These are phyloP conservation scores for Paramuricea clavata DNA, from an alignment of 92 coral and sea anemone genomes.

Conservation along the genomic window DNA sequence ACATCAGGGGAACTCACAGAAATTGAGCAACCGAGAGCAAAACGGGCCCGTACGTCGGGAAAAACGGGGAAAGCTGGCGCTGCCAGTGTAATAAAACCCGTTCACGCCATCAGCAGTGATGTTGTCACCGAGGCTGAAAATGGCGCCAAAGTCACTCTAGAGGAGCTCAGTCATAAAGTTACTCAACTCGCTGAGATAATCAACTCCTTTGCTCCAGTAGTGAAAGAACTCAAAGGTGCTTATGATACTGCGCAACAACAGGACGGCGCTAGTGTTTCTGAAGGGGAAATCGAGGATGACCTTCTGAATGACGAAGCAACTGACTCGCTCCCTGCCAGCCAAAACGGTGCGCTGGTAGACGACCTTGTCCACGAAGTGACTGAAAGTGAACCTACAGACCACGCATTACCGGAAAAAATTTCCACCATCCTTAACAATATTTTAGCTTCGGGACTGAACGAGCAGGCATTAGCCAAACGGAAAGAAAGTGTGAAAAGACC, in stretches of 20 bases:
- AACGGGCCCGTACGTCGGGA: not conserved
- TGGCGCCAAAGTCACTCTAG: not conserved
- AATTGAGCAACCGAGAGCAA: too few relatives aligned
- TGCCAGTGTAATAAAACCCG: not conserved
- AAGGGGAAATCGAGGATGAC: too few relatives aligned
- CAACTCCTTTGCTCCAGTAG: not conserved
- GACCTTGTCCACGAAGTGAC: constrained; percentile 65
- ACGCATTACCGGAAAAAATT: constrained; percentile 63
- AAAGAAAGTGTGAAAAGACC: constrained; percentile 58
- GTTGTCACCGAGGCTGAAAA: not conserved
- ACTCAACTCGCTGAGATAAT: not conserved
- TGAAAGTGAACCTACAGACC: constrained; percentile 58
- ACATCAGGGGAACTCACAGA: too few relatives aligned
- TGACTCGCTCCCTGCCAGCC: not conserved
- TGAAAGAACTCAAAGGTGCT: not conserved
- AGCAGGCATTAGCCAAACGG: constrained; percentile 33
- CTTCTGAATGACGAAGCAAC: not conserved
- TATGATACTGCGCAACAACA: constrained; percentile 27
- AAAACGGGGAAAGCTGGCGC: not conserved
- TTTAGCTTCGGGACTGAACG: constrained; percentile 66
- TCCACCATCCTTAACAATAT: constrained; percentile 55
- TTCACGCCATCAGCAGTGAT: not conserved
- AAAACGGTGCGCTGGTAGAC: not conserved
- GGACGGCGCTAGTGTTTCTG: too few relatives aligned
- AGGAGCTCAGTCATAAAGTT: not conserved